Conservation (phyloP, 1,140 invertebrate species). For the Drosophila suzukii region DNA sequence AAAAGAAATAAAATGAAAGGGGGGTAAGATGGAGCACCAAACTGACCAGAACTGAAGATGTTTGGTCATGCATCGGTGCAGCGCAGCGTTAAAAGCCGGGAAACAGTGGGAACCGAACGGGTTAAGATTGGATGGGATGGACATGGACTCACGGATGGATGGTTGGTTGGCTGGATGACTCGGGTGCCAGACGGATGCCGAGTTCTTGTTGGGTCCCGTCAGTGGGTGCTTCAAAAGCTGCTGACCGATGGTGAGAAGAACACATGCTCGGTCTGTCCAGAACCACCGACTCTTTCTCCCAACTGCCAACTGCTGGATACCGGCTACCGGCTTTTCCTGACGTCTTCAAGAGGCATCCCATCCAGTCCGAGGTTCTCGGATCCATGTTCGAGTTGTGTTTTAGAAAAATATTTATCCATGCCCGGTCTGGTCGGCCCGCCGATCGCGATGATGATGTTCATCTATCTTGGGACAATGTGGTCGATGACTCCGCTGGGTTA, state of each 20-base stretch:
- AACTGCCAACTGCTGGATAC: conserved; percentile 44
- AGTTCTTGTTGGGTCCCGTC: conserved; percentile 35
- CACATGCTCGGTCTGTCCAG: conserved; percentile 37
- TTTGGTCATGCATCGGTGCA: conserved; percentile 77
- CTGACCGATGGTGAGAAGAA: conserved; percentile 57
- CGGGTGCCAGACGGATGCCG: conserved; percentile 34
- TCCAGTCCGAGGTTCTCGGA: conserved; percentile 39
- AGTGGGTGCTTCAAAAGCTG: conserved; percentile 76
- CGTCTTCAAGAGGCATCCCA: conserved; percentile 60
- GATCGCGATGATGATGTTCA: conserved; percentile 54
- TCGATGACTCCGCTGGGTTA: conserved; percentile 74
- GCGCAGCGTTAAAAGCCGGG: conserved; percentile 59
- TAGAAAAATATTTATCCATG: conserved; percentile 79
- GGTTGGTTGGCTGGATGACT: conserved; percentile 16
- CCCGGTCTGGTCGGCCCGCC: conserved; percentile 4
- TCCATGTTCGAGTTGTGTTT: conserved; percentile 50
- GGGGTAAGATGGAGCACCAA: conserved; percentile 50
- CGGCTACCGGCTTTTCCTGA: conserved; percentile 64
- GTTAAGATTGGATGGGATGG: conserved; percentile 20
- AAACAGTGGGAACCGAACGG: conserved; percentile 50
- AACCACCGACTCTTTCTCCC: conserved; percentile 8
- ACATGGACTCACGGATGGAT: conserved; percentile 30
- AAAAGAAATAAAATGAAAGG: conserved; percentile 74
- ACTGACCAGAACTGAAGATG: conserved; percentile 82
- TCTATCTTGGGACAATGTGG: conserved; percentile 47